phyloP scores from a whole-genome alignment of 2,888 invertebrate species.

The Amiota minor region DNA sequence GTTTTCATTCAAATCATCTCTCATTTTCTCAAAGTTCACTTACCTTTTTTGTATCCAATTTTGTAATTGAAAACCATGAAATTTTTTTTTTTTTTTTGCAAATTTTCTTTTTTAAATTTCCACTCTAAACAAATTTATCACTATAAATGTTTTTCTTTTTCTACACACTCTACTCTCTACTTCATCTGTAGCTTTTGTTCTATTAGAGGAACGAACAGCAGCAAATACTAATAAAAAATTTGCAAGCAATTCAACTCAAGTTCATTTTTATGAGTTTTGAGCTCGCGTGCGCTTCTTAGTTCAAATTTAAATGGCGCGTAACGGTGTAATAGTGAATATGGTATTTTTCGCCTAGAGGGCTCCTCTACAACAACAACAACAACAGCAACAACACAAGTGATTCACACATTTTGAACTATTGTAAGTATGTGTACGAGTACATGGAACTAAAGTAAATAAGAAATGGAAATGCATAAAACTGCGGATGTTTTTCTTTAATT shows the following conservation, averaged over 20 bases:
- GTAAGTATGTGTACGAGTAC: background rate
- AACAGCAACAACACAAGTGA: conserved; percentile 27
- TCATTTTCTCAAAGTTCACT: too few species aligned
- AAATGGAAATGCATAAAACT: conserved; percentile 51
- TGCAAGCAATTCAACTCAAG: conserved; percentile 52
- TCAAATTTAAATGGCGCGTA: conserved; percentile 67
- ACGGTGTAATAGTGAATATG: conserved; percentile 60
- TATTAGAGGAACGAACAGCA: background rate
- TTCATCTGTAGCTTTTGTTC: background rate
- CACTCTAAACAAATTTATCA: too few species aligned
- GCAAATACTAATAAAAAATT: background rate
- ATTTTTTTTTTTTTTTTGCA: too few species aligned
- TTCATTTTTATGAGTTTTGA: conserved; percentile 64
- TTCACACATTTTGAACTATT: conserved; percentile 25
- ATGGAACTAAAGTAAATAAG: background rate
- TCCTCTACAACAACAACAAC: background rate
- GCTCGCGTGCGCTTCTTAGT: conserved; percentile 56
- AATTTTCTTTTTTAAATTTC: too few species aligned
- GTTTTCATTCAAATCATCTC: too few species aligned
- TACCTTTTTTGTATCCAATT: too few species aligned
- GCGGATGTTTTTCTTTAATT: conserved; percentile 50
- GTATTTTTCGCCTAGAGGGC: conserved; percentile 34
- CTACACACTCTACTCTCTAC: too few species aligned
- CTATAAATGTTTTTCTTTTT: too few species aligned
- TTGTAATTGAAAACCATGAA: background rate